These are phyloP conservation scores for Elmis aenea DNA, from an alignment of 2,888 invertebrate species.

Conservation along the genomic window DNA sequence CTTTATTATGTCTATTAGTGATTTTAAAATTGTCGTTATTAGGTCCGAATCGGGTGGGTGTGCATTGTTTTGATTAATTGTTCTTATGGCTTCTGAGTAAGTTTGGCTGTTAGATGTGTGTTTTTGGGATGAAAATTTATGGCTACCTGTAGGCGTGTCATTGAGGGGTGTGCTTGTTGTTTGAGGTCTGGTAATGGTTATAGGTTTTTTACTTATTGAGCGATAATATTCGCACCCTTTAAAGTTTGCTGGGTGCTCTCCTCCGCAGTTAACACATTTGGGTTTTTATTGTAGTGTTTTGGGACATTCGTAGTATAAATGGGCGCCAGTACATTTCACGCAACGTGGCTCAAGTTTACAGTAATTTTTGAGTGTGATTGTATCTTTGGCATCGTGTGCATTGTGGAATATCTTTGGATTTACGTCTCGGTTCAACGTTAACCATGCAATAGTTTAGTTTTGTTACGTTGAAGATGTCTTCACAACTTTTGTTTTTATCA, in stretches of 20 bases:
- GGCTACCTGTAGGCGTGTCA: too few relatives aligned
- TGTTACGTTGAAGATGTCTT: conserved; percentile 7
- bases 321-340: conserved; percentile 6
- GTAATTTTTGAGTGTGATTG: conserved; percentile 9
- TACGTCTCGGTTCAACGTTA: conserved; percentile 6
- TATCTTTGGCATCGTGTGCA: conserved; percentile 9
- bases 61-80: conserved; percentile 1
- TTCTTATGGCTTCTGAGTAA: too few relatives aligned
- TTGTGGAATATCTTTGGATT: conserved; percentile 7
- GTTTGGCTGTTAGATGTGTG: too few relatives aligned
- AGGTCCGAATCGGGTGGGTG: conserved; percentile 3
- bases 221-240: conserved; percentile 3
- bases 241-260: conserved; percentile 1
- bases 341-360: conserved; percentile 7
- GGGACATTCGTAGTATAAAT: conserved; percentile 5
- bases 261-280: conserved; percentile 4
- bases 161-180: too few relatives aligned
- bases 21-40: conserved; percentile 2
- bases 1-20: conserved; percentile 1
- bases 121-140: too few relatives aligned
- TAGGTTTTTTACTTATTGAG: too few relatives aligned
- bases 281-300: too few relatives aligned
- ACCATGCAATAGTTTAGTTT: conserved; percentile 6
- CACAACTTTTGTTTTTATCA: conserved; percentile 3
- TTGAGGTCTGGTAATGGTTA: too few relatives aligned